A percentile compares a stretch with the other conserved stretches of the same genome.
Evolutionary conservation across 1,140 invertebrate genomes (phyloP).

Genomic region (Philopotamus ludificatus): DNA sequence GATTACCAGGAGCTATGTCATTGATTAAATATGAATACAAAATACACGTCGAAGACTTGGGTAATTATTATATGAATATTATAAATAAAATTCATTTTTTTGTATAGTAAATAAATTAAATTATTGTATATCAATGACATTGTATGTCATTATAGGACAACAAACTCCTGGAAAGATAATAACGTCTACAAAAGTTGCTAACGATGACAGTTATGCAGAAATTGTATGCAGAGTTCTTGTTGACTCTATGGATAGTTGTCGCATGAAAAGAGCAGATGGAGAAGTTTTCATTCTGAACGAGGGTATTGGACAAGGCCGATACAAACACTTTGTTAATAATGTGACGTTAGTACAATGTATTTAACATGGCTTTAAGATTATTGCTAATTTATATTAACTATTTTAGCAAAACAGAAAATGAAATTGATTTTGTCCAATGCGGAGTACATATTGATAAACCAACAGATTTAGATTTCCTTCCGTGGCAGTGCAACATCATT

Average conservation of each 20-base stretch:
- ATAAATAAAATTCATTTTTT: slow-evolving; percentile 2
- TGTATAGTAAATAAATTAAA: background rate
- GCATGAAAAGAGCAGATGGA: slow-evolving; percentile 29
- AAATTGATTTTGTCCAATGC: slow-evolving; percentile 21
- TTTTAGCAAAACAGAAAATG: slow-evolving; percentile 5
- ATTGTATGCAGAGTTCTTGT: slow-evolving; percentile 23
- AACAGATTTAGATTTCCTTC: slow-evolving; percentile 8
- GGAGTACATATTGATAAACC: slow-evolving; percentile 17
- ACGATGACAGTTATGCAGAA: background rate
- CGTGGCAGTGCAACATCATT: slow-evolving; percentile 26
- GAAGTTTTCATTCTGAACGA: slow-evolving; percentile 19
- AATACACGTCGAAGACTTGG: slow-evolving; percentile 21
- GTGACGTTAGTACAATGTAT: background rate
- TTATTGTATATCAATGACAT: background rate
- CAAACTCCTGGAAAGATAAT: slow-evolving; percentile 8
- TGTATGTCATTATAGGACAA: slow-evolving; percentile 5
- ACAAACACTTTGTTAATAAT: slow-evolving; percentile 8
- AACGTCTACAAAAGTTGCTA: background rate
- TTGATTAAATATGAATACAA: slow-evolving; percentile 19
- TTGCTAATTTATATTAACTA: background rate
- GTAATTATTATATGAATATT: slow-evolving; percentile 4
- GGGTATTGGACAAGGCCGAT: slow-evolving; percentile 21
- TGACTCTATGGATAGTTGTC: slow-evolving; percentile 21
- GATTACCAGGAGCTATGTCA: slow-evolving; percentile 17
- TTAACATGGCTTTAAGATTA: background rate